Conservation (phyloP, 2,113 vertebrate genomes). For the Nestor notabilis region DNA sequence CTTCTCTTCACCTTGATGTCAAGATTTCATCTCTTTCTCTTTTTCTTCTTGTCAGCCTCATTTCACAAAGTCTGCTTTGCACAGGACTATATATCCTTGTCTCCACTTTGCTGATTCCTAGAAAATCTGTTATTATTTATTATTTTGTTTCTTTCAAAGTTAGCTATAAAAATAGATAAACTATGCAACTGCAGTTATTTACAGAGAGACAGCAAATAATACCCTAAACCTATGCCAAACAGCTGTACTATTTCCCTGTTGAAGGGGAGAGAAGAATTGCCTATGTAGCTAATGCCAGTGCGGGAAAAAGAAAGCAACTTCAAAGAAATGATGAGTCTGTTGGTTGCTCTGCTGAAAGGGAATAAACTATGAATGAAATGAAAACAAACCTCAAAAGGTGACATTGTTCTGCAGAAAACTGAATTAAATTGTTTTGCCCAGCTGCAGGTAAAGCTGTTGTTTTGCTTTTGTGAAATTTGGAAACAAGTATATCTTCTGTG, state of each 20-base stretch:
- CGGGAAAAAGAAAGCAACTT: neutral
- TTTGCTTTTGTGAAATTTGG: neutral
- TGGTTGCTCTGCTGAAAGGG: neutral
- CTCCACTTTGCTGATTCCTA: neutral
- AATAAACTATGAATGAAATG: neutral
- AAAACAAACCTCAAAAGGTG: neutral
- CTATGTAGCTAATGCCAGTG: neutral
- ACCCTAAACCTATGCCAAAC: neutral
- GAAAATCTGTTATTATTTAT: slow-evolving; percentile 17
- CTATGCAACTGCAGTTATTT: neutral
- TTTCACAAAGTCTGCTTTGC: neutral
- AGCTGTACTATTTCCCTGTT: neutral
- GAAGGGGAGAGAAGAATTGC: neutral
- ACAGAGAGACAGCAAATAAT: neutral
- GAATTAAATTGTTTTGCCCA: neutral
- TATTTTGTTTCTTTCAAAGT: neutral
- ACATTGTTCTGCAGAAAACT: neutral
- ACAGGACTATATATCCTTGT: neutral
- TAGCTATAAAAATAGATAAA: neutral
- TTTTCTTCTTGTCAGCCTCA: neutral
- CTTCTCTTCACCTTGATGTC: neutral
- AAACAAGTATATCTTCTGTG: neutral
- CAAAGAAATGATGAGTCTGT: neutral
- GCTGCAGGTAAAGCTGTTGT: neutral
- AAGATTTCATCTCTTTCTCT: neutral